Conservation (phyloP, 2,888 invertebrate species). For the Marronus borbonicus region DNA sequence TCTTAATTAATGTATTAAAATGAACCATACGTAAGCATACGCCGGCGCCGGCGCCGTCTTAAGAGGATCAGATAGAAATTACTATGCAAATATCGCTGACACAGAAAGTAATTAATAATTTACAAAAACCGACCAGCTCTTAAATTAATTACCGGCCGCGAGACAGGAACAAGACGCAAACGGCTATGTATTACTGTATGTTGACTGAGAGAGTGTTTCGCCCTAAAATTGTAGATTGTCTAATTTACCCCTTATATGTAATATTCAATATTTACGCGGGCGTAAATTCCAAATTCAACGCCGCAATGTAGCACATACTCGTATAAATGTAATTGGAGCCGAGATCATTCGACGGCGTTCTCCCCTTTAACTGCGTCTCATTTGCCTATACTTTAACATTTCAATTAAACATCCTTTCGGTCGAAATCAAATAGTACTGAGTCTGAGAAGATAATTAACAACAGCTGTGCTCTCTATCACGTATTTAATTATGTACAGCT, state of each 20-base stretch:
- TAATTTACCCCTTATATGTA: neutral
- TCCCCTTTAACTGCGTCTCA: neutral
- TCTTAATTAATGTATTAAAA: too few relatives aligned
- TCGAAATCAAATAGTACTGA: conserved; percentile 18
- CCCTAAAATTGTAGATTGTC: neutral
- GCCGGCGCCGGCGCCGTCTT: too few relatives aligned
- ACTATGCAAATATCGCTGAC: too few relatives aligned
- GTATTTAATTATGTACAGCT: conserved; percentile 38
- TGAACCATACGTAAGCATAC: too few relatives aligned
- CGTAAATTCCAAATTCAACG: neutral
- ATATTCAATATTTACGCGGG: neutral
- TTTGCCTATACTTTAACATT: conserved; percentile 40
- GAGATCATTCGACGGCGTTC: conserved; percentile 6
- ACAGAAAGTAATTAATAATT: too few relatives aligned
- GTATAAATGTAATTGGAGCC: conserved; percentile 25
- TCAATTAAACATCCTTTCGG: conserved; percentile 43
- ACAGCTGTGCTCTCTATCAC: conserved; percentile 31
- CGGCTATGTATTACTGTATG: neutral
- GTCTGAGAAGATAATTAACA: conserved; percentile 35
- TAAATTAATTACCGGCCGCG: too few relatives aligned
- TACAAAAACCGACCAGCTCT: too few relatives aligned
- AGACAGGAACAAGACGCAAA: too few relatives aligned
- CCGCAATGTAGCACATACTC: conserved; percentile 18
- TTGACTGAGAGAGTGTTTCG: too few relatives aligned
- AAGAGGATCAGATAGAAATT: too few relatives aligned